These are phyloP conservation scores for Notechis scutatus DNA, from an alignment of 2,113 vertebrate genomes.

Conservation along the genomic window DNA sequence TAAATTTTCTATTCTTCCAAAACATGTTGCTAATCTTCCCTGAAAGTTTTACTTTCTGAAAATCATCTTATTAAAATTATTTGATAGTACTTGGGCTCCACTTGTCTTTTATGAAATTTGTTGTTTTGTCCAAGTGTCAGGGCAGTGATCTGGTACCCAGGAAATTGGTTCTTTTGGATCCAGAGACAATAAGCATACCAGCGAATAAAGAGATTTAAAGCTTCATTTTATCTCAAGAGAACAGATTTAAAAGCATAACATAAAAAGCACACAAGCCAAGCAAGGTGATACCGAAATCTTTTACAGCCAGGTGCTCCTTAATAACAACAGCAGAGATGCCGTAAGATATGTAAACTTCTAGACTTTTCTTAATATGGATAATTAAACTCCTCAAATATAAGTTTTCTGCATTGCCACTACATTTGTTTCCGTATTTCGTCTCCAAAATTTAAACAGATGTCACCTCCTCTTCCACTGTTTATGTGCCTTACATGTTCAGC, in stretches of 20 bases:
- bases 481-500: not conserved
- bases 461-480: not conserved
- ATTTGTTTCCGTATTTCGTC: not conserved
- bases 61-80: not conserved
- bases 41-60: not conserved
- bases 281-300: not conserved
- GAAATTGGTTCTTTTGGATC: not conserved
- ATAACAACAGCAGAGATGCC: not conserved
- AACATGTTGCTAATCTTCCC: not conserved
- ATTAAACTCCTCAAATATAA: not conserved
- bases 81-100: not conserved
- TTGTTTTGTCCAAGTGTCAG: not conserved
- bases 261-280: not conserved
- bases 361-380: not conserved
- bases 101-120: not conserved
- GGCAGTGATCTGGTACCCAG: not conserved
- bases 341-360: not conserved
- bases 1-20: not conserved
- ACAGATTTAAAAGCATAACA: not conserved
- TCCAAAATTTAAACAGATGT: not conserved
- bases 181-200: not conserved
- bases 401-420: not conserved
- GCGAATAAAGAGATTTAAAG: not conserved
- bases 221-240: not conserved
- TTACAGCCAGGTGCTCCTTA: not conserved